Conservation (phyloP, 2,888 invertebrate genomes). For the Quadroppia sp. region DNA sequence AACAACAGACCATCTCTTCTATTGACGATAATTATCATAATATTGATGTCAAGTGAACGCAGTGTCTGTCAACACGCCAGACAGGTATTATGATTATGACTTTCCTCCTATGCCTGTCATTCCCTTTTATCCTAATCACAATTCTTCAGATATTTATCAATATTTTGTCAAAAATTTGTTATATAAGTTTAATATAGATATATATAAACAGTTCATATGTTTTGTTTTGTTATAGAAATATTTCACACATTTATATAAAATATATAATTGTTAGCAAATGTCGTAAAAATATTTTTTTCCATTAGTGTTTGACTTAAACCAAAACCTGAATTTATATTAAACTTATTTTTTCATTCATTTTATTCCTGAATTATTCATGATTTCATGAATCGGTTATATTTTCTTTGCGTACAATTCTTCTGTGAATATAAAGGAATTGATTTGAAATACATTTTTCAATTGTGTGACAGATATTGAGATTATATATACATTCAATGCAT, state of each 20-base stretch:
- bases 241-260: too few relatives aligned
- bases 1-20: background rate
- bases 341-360: background rate
- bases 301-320: too few relatives aligned
- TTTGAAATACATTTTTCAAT: background rate
- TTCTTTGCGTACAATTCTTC: background rate
- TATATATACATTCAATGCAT: background rate
- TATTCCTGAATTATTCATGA: background rate
- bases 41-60: too few relatives aligned
- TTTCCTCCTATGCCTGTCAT: too few relatives aligned
- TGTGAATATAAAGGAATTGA: background rate
- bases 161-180: too few relatives aligned
- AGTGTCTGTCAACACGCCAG: background rate
- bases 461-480: background rate
- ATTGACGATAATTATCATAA: background rate
- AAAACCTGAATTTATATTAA: background rate
- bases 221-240: too few relatives aligned
- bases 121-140: too few relatives aligned
- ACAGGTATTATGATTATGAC: slow-evolving; percentile 1
- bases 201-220: too few relatives aligned
- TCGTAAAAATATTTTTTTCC: too few relatives aligned
- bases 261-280: too few relatives aligned
- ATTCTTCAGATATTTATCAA: too few relatives aligned
- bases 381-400: background rate
- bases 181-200: too few relatives aligned